Base-by-base conservation (phyloP, 2,888 invertebrate genomes). In the Fragum whitleyi region DNA sequence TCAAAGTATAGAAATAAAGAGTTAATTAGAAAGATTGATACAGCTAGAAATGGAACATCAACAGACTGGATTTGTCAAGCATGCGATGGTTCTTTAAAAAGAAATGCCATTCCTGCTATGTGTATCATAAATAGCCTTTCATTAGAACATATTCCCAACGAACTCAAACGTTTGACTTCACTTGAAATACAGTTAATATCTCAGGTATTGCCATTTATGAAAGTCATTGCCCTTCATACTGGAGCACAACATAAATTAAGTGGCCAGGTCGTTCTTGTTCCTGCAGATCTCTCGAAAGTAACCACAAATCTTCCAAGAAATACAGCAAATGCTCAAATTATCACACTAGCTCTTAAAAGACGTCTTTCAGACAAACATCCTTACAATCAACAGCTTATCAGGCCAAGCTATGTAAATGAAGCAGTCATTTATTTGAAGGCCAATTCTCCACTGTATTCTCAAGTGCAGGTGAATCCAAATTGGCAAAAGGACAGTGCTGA, bases 211-310 rank as follows among this genome's bases (percentile, higher is more conserved):
- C 86, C 86, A 19, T 88, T 87, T 57, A 83, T 84, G 79, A 85
- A 86, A 71, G 79, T 88, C 19, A 67, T 83, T 26, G 59, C 76
- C 23, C 70, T 85, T 39, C 83, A 79, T 1, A 86, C 78, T 71
- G 84, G 82, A 59, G 71, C 74, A 19, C 88, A 87, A 59, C 69
- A 86, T 42, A 79, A 76, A 42, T 65, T 85, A n/a, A 78, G 77
- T 74, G 87, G 88, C 29, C 86, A 86, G 32, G 80, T 84, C 28
- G 78, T 87, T n/a, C 83, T 82, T 79, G 85, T 88, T 2, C 86
- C 86, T 51, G 53, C 81, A 47, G 62, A 87, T 62, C 23, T 14
- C n/a, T 16, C 19, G 7, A 16, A 55, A 21, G n/a, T 55, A 16
- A n/a, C 21, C n/a, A 7, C 11, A 7, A 16, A 9, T 16, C 21